These are phyloP conservation scores for Lamproptera curius DNA, from an alignment of 2,888 invertebrate species.

Conservation along the genomic window DNA sequence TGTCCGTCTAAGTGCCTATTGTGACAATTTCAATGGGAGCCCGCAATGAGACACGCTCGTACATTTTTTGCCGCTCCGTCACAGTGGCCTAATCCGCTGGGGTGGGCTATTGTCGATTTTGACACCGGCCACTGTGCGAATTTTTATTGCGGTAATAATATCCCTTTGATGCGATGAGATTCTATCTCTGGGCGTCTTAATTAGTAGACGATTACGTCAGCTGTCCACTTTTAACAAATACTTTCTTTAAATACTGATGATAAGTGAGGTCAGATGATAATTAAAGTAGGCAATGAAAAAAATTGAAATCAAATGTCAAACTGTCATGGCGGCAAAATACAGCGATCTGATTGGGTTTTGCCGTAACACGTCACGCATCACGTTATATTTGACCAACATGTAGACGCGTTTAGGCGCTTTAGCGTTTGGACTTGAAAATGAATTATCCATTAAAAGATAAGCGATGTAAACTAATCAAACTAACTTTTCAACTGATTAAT, in stretches of 20 bases:
- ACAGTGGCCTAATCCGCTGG: constrained; percentile 18
- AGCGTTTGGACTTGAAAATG: too few species aligned
- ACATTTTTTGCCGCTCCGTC: constrained; percentile 11
- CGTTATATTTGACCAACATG: too few species aligned
- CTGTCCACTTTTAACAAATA: not conserved
- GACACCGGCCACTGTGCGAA: not conserved
- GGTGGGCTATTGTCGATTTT: constrained; percentile 7
- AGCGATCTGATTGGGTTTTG: not conserved
- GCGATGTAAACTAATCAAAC: too few species aligned
- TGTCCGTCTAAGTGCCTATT: constrained; percentile 35
- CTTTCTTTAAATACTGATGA: not conserved
- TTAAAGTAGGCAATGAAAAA: too few species aligned
- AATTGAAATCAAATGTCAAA: not conserved
- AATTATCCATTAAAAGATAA: too few species aligned
- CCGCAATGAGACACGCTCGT: constrained; percentile 16
- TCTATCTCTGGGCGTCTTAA: not conserved
- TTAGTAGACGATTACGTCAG: not conserved
- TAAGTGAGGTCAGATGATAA: too few species aligned
- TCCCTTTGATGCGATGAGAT: not conserved
- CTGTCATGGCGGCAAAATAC: not conserved
- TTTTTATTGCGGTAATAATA: not conserved
- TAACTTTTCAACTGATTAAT: too few species aligned
- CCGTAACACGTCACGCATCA: too few species aligned
- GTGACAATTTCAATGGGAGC: constrained; percentile 32
- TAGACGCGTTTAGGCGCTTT: too few species aligned